Base-by-base conservation (phyloP, 2,888 invertebrate genomes). In the Oeneis ivallda region DNA sequence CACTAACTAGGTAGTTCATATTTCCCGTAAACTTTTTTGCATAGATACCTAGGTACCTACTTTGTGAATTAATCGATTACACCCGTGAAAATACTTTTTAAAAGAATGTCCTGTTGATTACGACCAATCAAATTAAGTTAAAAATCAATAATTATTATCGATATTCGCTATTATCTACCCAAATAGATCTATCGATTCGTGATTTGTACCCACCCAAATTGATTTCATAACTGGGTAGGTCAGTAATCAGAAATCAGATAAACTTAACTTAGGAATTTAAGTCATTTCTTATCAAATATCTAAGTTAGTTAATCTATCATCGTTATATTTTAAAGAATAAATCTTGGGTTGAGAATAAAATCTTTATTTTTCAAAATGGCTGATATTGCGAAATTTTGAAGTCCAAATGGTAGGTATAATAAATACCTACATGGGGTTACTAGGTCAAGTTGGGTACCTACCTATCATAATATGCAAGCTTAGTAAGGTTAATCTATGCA, bases 61-160 rank as follows among this genome's bases (percentile, higher is more conserved):
- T n/a, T n/a, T n/a, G n/a, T n/a, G 17, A 74, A 76, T 56, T 80
- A 75, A 57, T 89, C 89, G 37, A 90, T 85, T 11, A 82, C 72
- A 15, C 90, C 90, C 90, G 89, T 72, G 63, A 85, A 79, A 60
- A 56, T 26, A 26, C 26, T 4, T 26, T 5, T 26, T 4, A 2
- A 26, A 26, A 26, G 26, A 26, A 26, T 26, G 26, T 26, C n/a
- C n/a, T n/a, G 5, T 26, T 26, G 26, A 26, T 26, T 26, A 26
- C 26, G 5, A 26, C 5, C 26, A 26, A 26, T 26, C 26, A 26
- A 26, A 26, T 26, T 26, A 26, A 26, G 5, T 26, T n/a, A n/a
- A n/a, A n/a, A n/a, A n/a, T n/a, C n/a, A n/a, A n/a, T n/a, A n/a
- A n/a, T n/a, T n/a, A 41, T 41, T 11, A 41, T 41, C 41, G n/a